These are phyloP conservation scores for Chydorus sphaericus DNA, from an alignment of 2,888 invertebrate genomes.

Conservation along the genomic window DNA sequence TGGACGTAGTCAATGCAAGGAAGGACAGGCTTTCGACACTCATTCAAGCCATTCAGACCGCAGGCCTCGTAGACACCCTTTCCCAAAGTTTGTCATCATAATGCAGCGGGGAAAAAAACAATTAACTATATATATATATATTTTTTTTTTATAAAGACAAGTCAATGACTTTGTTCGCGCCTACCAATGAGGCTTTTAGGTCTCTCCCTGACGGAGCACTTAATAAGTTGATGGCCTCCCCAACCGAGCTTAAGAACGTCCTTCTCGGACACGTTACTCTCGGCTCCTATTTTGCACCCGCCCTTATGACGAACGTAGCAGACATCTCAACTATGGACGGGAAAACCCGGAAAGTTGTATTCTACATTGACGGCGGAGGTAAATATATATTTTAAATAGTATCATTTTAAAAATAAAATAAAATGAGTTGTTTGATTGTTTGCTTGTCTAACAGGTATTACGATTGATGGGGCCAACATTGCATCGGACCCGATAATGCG, in stretches of 20 bases:
- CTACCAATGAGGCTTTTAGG: constrained; percentile 33
- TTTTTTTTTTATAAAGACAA: constrained; percentile 19
- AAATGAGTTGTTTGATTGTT: no score
- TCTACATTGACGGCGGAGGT: no score
- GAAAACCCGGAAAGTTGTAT: no score
- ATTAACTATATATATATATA: background rate
- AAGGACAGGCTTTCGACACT: background rate
- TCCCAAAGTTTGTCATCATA: no score
- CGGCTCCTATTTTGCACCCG: background rate
- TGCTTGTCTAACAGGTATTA: no score
- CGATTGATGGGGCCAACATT: no score
- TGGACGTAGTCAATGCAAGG: background rate
- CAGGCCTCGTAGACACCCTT: background rate
- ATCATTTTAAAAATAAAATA: no score
- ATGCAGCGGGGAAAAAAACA: no score
- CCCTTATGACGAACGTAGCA: background rate
- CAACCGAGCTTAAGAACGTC: background rate
- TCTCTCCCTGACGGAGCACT: constrained; percentile 23
- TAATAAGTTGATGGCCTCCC: background rate
- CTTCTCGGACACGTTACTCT: background rate
- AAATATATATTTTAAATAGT: no score
- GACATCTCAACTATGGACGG: no score
- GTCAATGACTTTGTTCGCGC: constrained; percentile 35
- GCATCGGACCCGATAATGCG: no score
- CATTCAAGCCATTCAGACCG: background rate